Conservation (phyloP, 2,797 vertebrate genomes). For the Rhinogobio ventralis region DNA sequence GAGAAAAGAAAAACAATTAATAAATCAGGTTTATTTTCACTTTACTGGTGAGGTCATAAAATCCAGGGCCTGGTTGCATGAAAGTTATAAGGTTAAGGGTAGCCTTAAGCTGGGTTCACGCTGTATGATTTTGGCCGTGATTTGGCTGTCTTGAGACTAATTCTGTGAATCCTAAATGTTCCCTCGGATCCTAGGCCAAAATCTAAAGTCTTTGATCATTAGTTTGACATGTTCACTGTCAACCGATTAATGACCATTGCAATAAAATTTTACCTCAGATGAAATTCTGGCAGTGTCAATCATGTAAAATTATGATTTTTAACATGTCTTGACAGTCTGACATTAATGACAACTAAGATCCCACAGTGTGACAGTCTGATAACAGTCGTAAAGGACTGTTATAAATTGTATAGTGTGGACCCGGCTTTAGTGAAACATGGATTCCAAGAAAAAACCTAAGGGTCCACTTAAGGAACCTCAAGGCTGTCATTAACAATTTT, state of each 20-base stretch:
- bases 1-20: background rate
- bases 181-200: background rate
- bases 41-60: background rate
- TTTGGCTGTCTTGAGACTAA: background rate
- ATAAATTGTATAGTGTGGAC: background rate
- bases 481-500: background rate
- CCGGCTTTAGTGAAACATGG: background rate
- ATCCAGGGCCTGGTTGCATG: background rate
- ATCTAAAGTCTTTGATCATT: background rate
- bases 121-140: background rate
- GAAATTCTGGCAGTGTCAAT: too few species aligned
- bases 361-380: background rate
- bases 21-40: background rate
- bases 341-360: background rate
- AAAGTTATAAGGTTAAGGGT: background rate
- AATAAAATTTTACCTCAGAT: too few species aligned
- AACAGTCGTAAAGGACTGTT: background rate
- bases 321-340: background rate
- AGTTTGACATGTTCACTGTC: background rate
- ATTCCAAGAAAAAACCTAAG: background rate
- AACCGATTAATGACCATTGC: background rate
- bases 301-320: background rate
- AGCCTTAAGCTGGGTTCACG: background rate
- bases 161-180: background rate
- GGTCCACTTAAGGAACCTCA: background rate